Base-by-base conservation (phyloP, 2,888 invertebrate species). In the Hedya salicella region DNA sequence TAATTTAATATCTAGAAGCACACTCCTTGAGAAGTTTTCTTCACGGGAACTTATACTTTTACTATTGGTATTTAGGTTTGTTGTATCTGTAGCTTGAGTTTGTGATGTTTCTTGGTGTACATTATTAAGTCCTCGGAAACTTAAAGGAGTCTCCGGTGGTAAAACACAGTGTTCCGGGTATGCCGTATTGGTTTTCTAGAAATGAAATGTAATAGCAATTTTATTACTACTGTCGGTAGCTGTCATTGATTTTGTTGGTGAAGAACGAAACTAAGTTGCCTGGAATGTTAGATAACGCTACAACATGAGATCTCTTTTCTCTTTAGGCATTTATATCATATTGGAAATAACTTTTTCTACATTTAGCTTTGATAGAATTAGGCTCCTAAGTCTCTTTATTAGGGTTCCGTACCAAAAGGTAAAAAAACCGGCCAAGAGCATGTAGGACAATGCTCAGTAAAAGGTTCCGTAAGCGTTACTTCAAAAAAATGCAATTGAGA, bases 91-190 rank as follows among this genome's bases (percentile, higher is more conserved):
- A 40, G 46, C n/a, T 36, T 53, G 48, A 54, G 14, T 32, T 46
- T 39, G 60, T 48, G 9, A 32, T 48, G 40, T 61, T 53, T 53
- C 39, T 32, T 48, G 48, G 48, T 53, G 53, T 66, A 66, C 60
- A 65, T 65, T 66, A 66, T 66, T 60, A 53, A 66, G 61, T 54
- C 53, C 53, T 39, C 25, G 19, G 30, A n/a, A 53, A 53, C 66
- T 48, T 66, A 66, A 65, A 66, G 53, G 60, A 60, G 59, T 64
- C 52, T 60, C 46, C 40, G 8, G 60, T 54, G 60, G 44, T 52
- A 59, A 52, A 59, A 63, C 48, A 19, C 53, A 40, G 53, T 19
- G 21, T 61, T 21, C 16, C 48, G 53, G 53, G 66, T 48, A 53
- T 48, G 19, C 39, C 11, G 25, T 48, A 49, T 54, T 54, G 32